These are phyloP conservation scores for Galagoides demidoff DNA, from an alignment of 2,797 vertebrate species.

Conservation along the genomic window DNA sequence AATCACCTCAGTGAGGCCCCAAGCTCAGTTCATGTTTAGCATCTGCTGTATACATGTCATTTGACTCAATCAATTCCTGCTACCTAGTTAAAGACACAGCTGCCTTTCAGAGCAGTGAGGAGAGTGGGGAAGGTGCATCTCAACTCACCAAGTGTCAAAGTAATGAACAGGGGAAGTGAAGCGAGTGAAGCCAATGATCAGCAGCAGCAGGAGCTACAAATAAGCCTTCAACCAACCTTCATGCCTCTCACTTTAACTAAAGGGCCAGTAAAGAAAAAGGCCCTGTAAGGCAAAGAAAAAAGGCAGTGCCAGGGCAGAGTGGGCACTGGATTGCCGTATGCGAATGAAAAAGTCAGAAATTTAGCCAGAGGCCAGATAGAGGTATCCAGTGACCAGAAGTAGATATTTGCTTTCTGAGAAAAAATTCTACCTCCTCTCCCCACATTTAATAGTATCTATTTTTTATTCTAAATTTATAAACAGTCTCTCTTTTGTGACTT, in stretches of 20 bases:
- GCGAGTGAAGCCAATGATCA: slow-evolving; percentile 30
- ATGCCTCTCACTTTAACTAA: slow-evolving; percentile 54
- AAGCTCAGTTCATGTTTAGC: not conserved
- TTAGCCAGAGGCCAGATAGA: not conserved
- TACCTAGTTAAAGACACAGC: slow-evolving; percentile 52
- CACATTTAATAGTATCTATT: not conserved
- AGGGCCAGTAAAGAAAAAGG: slow-evolving; percentile 42
- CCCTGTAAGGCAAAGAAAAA: not conserved
- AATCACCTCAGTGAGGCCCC: not conserved
- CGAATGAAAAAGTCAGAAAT: slow-evolving; percentile 47
- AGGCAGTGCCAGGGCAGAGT: not conserved
- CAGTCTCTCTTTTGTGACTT: not conserved
- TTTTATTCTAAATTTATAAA: slow-evolving; percentile 29
- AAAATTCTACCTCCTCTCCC: not conserved
- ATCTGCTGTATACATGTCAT: not conserved
- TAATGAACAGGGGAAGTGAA: slow-evolving; percentile 62
- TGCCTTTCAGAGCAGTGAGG: not conserved
- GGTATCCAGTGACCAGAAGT: not conserved
- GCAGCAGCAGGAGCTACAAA: slow-evolving; percentile 47
- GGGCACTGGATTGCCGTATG: not conserved
- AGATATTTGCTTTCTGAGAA: not conserved
- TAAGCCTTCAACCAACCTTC: slow-evolving; percentile 49
- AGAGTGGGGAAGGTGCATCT: not conserved
- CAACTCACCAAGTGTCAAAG: slow-evolving; percentile 58
- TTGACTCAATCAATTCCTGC: not conserved